Percentiles rank a stretch among this genome's conserved stretches.
Conservation (phyloP, 2,888 invertebrate species). For the Ischnura elegans region DNA sequence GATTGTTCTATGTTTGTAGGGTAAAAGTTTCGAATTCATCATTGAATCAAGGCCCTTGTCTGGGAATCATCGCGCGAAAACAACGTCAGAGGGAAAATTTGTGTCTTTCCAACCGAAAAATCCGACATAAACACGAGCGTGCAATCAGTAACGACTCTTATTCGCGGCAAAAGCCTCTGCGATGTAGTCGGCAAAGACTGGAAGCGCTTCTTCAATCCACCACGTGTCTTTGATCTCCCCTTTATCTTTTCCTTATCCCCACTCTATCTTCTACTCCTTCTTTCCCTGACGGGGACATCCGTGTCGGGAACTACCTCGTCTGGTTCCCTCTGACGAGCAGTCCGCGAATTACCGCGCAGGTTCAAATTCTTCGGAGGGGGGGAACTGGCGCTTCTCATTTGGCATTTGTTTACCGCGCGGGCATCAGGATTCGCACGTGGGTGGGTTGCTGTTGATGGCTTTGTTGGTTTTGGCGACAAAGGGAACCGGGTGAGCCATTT, state of each 20-base stretch:
- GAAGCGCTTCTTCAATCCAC: no score
- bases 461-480: not conserved
- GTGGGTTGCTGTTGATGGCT: not conserved
- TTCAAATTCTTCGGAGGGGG: not conserved
- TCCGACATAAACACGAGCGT: no score
- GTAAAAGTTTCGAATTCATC: no score
- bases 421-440: not conserved
- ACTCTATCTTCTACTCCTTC: not conserved
- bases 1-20: no score
- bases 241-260: not conserved
- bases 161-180: not conserved
- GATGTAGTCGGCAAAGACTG: not conserved
- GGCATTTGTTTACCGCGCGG: not conserved
- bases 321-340: not conserved
- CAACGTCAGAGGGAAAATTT: no score
- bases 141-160: not conserved
- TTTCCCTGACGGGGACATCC: not conserved
- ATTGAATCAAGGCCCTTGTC: no score
- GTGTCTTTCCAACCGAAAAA: no score
- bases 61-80: no score
- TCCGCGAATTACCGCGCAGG: not conserved
- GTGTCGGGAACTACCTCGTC: not conserved
- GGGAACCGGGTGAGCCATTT: not conserved
- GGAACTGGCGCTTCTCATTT: not conserved
- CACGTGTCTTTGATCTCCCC: not conserved